Evolutionary conservation across 2,888 invertebrate species (phyloP).

Genomic region (Pristionchus mayeri): DNA sequence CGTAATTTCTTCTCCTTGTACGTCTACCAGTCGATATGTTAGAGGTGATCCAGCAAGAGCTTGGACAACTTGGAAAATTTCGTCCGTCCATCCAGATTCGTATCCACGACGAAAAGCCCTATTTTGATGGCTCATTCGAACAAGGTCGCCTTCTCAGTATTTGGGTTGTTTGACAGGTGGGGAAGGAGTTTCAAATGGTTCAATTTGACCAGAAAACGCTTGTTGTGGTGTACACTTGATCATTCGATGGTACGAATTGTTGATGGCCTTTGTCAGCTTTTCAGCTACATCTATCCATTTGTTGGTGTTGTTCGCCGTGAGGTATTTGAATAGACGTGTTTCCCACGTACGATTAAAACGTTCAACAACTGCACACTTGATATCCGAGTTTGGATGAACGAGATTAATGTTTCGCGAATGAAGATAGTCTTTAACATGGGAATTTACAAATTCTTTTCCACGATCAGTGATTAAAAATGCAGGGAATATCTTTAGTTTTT

Average conservation of each 20-base stretch:
- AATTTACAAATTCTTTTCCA: slow-evolving; percentile 17
- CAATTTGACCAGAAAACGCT: neutral
- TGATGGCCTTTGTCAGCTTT: neutral
- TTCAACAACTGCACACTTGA: neutral
- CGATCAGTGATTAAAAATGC: neutral
- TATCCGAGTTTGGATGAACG: neutral
- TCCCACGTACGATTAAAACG: neutral
- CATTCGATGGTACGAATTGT: neutral
- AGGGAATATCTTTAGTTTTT: neutral
- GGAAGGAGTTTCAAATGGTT: neutral
- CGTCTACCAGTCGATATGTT: neutral
- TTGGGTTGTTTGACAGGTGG: neutral
- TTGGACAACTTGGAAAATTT: neutral
- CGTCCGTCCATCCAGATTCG: neutral
- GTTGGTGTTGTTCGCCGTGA: neutral
- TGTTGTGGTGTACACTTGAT: neutral
- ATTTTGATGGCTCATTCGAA: neutral
- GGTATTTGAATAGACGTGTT: neutral
- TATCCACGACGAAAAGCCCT: neutral
- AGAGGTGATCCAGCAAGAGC: neutral
- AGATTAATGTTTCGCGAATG: neutral
- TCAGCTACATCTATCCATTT: neutral
- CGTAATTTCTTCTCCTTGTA: neutral
- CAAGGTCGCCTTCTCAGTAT: neutral
- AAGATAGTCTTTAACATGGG: neutral